Conservation (phyloP, 2,797 vertebrate genomes). For the Chaetophractus vellerosus region DNA sequence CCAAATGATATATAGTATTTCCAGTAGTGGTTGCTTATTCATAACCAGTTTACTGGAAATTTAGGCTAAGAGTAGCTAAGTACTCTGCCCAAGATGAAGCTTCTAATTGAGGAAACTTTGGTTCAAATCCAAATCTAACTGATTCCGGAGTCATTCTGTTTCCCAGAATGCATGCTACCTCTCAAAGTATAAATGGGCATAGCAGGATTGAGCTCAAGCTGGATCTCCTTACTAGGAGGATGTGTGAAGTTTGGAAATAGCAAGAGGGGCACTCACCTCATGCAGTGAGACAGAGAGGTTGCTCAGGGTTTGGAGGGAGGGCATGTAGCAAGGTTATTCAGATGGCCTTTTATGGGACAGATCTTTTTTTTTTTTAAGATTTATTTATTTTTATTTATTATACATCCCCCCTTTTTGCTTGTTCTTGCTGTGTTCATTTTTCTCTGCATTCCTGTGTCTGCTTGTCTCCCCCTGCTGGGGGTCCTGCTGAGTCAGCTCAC, state of each 20-base stretch:
- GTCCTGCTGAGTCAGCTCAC: no score
- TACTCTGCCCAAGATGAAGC: neutral
- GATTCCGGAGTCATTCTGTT: neutral
- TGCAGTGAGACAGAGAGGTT: neutral
- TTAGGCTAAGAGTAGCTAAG: neutral
- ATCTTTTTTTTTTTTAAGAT: no score
- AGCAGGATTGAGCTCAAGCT: neutral
- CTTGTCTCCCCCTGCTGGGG: no score
- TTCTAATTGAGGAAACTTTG: conserved; percentile 1
- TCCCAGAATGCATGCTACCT: neutral
- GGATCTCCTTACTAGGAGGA: neutral
- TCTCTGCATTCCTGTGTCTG: no score
- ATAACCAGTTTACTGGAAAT: neutral
- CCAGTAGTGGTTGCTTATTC: neutral
- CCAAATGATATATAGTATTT: neutral
- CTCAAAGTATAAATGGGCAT: neutral
- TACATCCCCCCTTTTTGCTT: no score
- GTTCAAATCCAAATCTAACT: neutral
- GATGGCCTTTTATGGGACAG: neutral
- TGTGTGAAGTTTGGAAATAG: neutral
- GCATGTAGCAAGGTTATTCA: neutral
- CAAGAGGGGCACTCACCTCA: neutral
- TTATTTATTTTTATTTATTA: no score
- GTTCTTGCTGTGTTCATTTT: no score
- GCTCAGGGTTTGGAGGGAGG: neutral